phyloP scores from a whole-genome alignment of 2,797 vertebrate genomes.

The Takifugu rubripes region DNA sequence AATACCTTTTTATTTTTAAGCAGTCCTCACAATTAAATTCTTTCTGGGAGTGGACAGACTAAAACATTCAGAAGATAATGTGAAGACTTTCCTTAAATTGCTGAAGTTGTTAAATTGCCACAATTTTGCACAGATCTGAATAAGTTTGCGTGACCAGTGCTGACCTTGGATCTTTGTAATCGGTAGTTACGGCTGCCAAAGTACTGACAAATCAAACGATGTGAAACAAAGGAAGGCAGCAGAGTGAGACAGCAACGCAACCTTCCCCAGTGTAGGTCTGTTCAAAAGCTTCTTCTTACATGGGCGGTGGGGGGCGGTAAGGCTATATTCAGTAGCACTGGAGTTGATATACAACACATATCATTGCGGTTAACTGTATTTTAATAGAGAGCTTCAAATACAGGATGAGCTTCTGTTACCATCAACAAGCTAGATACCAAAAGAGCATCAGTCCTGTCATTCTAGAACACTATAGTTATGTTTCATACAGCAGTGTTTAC shows the following conservation, averaged over 20 bases:
- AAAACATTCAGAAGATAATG: slow-evolving; percentile 25
- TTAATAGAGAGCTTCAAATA: slow-evolving; percentile 6
- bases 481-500: neutral
- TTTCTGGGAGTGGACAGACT: slow-evolving; percentile 4
- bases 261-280: slow-evolving; percentile 14
- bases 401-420: slow-evolving; percentile 22
- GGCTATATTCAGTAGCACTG: slow-evolving; percentile 6
- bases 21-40: slow-evolving; percentile 4
- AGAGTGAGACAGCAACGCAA: slow-evolving; percentile 25
- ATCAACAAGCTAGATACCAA: slow-evolving; percentile 21
- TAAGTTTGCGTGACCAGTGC: neutral
- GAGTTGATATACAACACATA: slow-evolving; percentile 9
- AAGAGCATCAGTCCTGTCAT: slow-evolving; percentile 26
- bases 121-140: slow-evolving; percentile 14
- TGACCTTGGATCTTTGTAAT: slow-evolving; percentile 8
- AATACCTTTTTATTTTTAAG: slow-evolving; percentile 1
- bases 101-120: slow-evolving; percentile 34
- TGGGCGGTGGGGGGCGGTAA: neutral
- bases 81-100: slow-evolving; percentile 15
- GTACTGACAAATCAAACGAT: slow-evolving; percentile 19
- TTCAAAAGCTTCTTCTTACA: slow-evolving; percentile 20
- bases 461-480: slow-evolving; percentile 27
- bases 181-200: slow-evolving; percentile 7
- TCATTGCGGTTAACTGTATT: slow-evolving; percentile 1
- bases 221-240: slow-evolving; percentile 12